Conservation (phyloP, 2,888 invertebrate genomes). For the Tipula helvola region DNA sequence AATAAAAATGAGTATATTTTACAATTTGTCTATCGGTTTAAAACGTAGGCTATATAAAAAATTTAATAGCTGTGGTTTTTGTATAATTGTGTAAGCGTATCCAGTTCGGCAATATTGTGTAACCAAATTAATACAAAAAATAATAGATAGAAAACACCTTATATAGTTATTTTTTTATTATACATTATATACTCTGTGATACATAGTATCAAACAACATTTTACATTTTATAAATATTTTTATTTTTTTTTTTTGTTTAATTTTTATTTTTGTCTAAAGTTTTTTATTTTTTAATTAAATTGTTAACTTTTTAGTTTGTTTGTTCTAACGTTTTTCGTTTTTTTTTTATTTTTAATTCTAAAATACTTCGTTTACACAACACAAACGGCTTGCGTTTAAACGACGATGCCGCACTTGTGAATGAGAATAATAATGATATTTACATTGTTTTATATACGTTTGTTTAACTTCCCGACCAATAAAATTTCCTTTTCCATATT, state of each 20-base stretch:
- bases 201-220: conserved; percentile 8
- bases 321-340: neutral
- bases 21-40: neutral
- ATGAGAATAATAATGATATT: neutral
- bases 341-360: neutral
- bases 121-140: neutral
- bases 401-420: neutral
- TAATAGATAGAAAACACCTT: neutral
- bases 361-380: neutral
- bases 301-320: neutral
- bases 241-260: neutral
- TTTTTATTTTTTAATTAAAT: neutral
- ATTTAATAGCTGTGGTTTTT: neutral
- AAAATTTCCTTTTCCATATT: neutral
- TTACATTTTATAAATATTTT: conserved; percentile 1
- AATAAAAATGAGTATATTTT: neutral
- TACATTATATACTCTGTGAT: neutral
- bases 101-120: neutral
- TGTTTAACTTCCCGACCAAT: neutral
- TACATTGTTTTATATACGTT: neutral
- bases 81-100: neutral
- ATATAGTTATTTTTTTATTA: neutral
- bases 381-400: neutral
- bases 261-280: neutral
- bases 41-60: neutral